Conservation (phyloP, 2,113 vertebrate species). For the Austrofundulus limnaeus region DNA sequence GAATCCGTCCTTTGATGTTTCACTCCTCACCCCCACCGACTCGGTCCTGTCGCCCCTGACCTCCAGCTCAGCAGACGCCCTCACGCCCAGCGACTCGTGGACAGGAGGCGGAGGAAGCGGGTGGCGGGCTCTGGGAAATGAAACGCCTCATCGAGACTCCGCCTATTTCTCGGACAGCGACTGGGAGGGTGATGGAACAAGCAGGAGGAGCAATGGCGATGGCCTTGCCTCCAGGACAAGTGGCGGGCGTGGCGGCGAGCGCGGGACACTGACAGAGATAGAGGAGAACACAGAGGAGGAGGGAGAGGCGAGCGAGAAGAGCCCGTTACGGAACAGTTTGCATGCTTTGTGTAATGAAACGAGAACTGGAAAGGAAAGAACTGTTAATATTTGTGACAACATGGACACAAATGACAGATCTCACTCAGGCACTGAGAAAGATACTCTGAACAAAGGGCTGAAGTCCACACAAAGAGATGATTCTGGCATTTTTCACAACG, state of each 20-base stretch:
- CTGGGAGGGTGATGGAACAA: slow-evolving; percentile 77
- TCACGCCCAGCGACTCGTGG: slow-evolving; percentile 82
- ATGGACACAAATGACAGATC: slow-evolving; percentile 17
- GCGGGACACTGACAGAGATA: slow-evolving; percentile 76
- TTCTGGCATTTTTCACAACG: slow-evolving; percentile 58
- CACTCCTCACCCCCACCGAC: slow-evolving; percentile 80
- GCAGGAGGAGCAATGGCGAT: slow-evolving; percentile 69
- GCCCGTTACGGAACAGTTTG: slow-evolving; percentile 34
- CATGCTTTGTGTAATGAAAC: slow-evolving; percentile 17
- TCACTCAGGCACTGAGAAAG: slow-evolving; percentile 20
- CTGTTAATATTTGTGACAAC: slow-evolving; percentile 32
- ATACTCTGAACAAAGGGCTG: slow-evolving; percentile 47
- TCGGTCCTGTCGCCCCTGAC: slow-evolving; percentile 79
- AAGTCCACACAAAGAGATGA: slow-evolving; percentile 55
- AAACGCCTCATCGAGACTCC: slow-evolving; percentile 84
- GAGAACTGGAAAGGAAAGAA: slow-evolving; percentile 14
- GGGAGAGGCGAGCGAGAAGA: slow-evolving; percentile 51
- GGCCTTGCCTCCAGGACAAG: slow-evolving; percentile 64
- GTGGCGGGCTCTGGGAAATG: slow-evolving; percentile 80
- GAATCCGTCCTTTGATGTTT: slow-evolving; percentile 63
- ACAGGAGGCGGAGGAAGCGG: slow-evolving; percentile 73
- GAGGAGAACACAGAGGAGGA: slow-evolving; percentile 81
- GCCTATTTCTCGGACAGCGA: slow-evolving; percentile 87
- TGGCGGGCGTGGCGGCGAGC: slow-evolving; percentile 66
- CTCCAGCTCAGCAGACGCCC: slow-evolving; percentile 78